phyloP scores from a whole-genome alignment of 2,797 vertebrate genomes.

The Lithobates pipiens region DNA sequence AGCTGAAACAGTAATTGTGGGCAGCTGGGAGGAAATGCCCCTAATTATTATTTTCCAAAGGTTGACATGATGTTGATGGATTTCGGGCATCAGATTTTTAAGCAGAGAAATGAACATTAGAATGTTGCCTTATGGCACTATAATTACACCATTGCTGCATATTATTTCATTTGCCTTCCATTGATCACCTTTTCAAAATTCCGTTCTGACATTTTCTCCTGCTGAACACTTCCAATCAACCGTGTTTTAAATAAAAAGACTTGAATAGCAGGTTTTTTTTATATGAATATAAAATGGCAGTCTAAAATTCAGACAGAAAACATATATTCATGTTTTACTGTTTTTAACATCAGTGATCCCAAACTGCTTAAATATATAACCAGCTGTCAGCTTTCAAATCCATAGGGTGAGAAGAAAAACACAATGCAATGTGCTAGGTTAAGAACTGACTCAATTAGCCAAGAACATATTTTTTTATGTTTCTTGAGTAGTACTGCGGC shows the following conservation, averaged over 20 bases:
- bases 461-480: background rate
- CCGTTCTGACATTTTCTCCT: conserved; percentile 42
- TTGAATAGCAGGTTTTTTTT: conserved; percentile 19
- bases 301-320: conserved; percentile 26
- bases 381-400: background rate
- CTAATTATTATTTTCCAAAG: conserved; percentile 38
- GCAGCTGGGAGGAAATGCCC: conserved; percentile 24
- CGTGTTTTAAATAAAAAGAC: conserved; percentile 18
- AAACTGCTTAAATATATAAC: conserved; percentile 9
- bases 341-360: conserved; percentile 28
- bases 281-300: conserved; percentile 31
- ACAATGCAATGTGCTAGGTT: no score
- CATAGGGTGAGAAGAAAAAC: background rate
- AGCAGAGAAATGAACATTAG: conserved; percentile 26
- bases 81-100: conserved; percentile 16
- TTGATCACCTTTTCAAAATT: conserved; percentile 48
- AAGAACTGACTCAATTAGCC: background rate
- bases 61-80: conserved; percentile 23
- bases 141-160: conserved; percentile 29
- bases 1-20: no score
- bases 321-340: conserved; percentile 29
- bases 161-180: conserved; percentile 21
- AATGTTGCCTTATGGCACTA: conserved; percentile 14
- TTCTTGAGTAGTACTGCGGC: background rate
- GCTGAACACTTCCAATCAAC: conserved; percentile 27